These are phyloP conservation scores for Microtus montanus DNA, from an alignment of 2,113 vertebrate genomes.

Conservation along the genomic window DNA sequence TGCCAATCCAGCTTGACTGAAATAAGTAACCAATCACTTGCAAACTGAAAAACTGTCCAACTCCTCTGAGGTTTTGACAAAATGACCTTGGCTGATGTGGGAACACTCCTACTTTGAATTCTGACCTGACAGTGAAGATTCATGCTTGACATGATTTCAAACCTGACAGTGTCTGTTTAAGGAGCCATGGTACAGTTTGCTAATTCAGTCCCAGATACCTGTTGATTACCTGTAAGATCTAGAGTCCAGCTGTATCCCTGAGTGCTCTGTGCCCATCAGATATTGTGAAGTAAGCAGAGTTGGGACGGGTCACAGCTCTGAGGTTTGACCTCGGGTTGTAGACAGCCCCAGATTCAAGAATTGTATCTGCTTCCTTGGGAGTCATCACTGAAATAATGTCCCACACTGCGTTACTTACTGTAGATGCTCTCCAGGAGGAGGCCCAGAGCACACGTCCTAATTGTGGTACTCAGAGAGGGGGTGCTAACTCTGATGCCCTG, in stretches of 20 bases:
- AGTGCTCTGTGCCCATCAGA: constrained; percentile 80
- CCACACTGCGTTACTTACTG: constrained; percentile 74
- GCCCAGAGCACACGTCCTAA: constrained; percentile 76
- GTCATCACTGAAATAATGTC: constrained; percentile 74
- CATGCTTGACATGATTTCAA: constrained; percentile 78
- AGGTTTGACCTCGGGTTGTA: constrained; percentile 70
- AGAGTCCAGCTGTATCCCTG: constrained; percentile 81
- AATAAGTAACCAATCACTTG: constrained; percentile 70
- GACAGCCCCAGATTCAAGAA: constrained; percentile 75
- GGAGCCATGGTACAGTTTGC: constrained; percentile 80
- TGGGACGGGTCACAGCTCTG: constrained; percentile 74
- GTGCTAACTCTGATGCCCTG: constrained; percentile 82
- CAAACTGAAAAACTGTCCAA: constrained; percentile 76
- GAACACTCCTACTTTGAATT: constrained; percentile 76
- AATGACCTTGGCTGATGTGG: constrained; percentile 76
- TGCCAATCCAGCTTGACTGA: constrained; percentile 71
- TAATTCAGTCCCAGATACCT: constrained; percentile 78
- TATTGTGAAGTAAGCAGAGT: constrained; percentile 74
- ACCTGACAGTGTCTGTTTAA: constrained; percentile 84
- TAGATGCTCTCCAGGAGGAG: constrained; percentile 76
- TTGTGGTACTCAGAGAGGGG: constrained; percentile 80
- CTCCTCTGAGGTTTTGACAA: constrained; percentile 78
- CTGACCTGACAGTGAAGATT: constrained; percentile 80
- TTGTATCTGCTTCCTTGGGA: constrained; percentile 76
- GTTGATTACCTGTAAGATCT: constrained; percentile 81